Evolutionary conservation across 2,797 vertebrate species (phyloP), one percentile per base, ranked within the genome.

Genomic region (Decapterus maruadsi): DNA sequence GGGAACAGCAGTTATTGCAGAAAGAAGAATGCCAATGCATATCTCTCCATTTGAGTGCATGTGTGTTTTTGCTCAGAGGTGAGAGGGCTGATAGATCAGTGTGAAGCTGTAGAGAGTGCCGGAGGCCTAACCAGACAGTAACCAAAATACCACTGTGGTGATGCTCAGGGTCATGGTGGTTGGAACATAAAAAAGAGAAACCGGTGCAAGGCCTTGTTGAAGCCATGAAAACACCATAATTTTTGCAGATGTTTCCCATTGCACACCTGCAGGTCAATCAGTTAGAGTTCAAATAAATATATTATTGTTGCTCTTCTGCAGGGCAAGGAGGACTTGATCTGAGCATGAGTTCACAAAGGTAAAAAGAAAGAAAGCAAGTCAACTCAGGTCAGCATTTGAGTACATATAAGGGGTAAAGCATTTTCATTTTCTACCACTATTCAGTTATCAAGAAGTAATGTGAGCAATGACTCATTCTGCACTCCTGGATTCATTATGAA

Each of bases 121-220:
- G 76, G 75, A 93, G 72, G 55, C 89, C 83, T 94, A 95, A 95
- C 95, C 95, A 95, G 89, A 95, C 74, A 63, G 90, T 91, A 95
- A 96, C 95, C 95, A 96, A 81, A 93, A 95, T 95, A 96, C 95
- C 95, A 4, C 94, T 95, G 95, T 95, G 95, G 95, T 95, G 91
- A 90, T 94, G 87, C 85, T 90, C 78, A 91, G 87, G 95, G 95
- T 96, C 94, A 95, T 83, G 90, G 95, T 85, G 95, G 95, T 96
- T 95, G 92, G 72, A 94, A 87, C 88, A 82, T 68, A 34, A 90
- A 90, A 90, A 90, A 92, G 77, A 93, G 84, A 95, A 95, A 92
- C 86, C 69, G 64, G 69, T 80, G 79, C 57, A 66, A 81, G 80
- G 76, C 29, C 34, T 68, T 34, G 62, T 38, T 72, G 81, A 84